Evolutionary conservation across 2,797 vertebrate genomes (phyloP), one percentile per base, ranked within the genome.

Genomic region (Agapornis canus): DNA sequence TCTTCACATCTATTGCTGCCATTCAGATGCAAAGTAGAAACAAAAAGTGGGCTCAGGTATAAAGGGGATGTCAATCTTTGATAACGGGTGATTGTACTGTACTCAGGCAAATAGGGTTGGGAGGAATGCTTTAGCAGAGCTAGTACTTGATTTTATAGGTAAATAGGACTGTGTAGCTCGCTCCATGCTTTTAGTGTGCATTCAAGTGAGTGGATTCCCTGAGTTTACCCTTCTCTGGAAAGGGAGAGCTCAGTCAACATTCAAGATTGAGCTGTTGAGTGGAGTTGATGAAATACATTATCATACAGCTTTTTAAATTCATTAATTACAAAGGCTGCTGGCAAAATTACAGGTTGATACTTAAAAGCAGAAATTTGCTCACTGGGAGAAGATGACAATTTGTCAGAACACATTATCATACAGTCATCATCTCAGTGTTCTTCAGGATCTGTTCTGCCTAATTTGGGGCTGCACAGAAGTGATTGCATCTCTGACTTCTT

Each of bases 41-140:
- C 96, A 98, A 98, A 82, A 99, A 99, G 96, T 99, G 99, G 99
- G 98, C 98, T 89, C 99, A 99, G 99, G 99, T 99, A 93, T 99
- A 93, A 94, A 70, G 39, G 60, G 1, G 8, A 35, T 75, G 21
- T 48, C 54, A 37, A 1, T 42, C 26, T 70, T 69, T 23, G 48
- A 3, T 49, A 69, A 72, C 5, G 47, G 45, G 6, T 77, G 14
- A 32, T 72, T 76, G 37, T 75, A 43, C 27, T 40, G 31, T 45
- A 60, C 12, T 54, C 8, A 1, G 56, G 26, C 29, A 71, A 75
- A 59, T 3, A 20, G 19, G 12, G 17, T 63, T 92, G 64, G 40
- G 25, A 60, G 61, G 21, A 47, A 45, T 20, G 11, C 70, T 76
- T 65, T 40, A 77, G 39, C 42, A 63, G 42, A 65, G 26, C 7